Evolutionary conservation across 2,888 invertebrate species (phyloP).

Genomic region (Dichetophora obliterata): DNA sequence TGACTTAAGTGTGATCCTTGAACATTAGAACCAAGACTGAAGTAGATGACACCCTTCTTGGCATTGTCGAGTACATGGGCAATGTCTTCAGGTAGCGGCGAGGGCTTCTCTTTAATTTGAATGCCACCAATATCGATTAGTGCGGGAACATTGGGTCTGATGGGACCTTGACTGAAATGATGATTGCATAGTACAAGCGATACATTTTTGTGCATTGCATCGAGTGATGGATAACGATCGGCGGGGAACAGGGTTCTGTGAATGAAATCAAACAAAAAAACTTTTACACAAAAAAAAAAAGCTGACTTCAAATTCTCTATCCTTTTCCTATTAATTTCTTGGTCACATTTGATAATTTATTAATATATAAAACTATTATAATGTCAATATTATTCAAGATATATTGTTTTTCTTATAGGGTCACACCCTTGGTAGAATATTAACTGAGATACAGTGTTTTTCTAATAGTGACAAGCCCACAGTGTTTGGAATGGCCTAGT

Average conservation of each 20-base stretch:
- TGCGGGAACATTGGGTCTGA: conserved; percentile 59
- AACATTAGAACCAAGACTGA: conserved; percentile 67
- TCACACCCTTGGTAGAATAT: no score
- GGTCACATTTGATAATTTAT: no score
- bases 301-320: no score
- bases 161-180: conserved; percentile 58
- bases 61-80: conserved; percentile 54
- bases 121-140: conserved; percentile 62
- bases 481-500: no score
- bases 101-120: conserved; percentile 58
- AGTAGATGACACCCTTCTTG: conserved; percentile 54
- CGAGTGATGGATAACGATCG: conserved; percentile 58
- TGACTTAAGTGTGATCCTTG: conserved; percentile 47
- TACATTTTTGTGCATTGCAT: conserved; percentile 56
- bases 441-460: no score
- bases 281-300: no score
- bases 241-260: conserved; percentile 55
- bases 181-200: conserved; percentile 59
- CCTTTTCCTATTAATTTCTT: no score
- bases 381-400: no score
- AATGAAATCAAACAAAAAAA: conserved; percentile 13
- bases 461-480: no score
- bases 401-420: no score
- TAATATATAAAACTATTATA: no score
- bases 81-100: conserved; percentile 56